Base-by-base conservation (phyloP, 1,140 invertebrate species). In the Macrosteles quadrilineatus region DNA sequence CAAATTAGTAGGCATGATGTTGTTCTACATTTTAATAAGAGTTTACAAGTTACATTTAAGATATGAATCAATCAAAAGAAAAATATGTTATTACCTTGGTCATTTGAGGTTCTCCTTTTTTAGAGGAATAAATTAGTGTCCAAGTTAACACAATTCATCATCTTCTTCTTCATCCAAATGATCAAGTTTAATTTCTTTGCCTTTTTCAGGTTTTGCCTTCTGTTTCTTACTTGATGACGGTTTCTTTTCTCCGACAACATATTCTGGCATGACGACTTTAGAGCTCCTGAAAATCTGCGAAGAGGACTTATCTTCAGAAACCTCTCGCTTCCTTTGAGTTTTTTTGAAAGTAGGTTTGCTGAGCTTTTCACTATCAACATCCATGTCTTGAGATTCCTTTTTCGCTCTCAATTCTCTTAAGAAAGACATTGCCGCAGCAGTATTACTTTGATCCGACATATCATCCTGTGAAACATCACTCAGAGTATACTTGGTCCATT, bases 201-300 rank as follows among this genome's bases (percentile, higher is more conserved):
- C 31, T 19, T 21, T 69, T 27, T 72, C 45, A n/a, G 23, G 21
- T 66, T 66, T 67, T 6, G 14, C 43, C 53, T 43, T 59, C 17
- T 2, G 23, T 47, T 40, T 69, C 29, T 74, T 80, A 67, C 78
- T 78, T 76, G 81, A 83, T 72, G 76, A 80, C 63, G 75, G 71
- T 75, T 82, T 85, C 75, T 87, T 85, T 71, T 85, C 80, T n/a
- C 91, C 91, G 69, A 93, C 85, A n/a, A 91, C 84, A 83, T 92
- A 92, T 77, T 92, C 90, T 1, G 91, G 90, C 87, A 92, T 90
- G 1, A 92, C 81, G 36, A 91, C 68, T 79, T 90, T 92, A 69
- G 85, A 88, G 68, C 83, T 86, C 75, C 83, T 85, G 71, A 90
- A 88, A 64, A 83, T 77, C 11, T 85, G 77, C 75, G 71, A 71